Percentiles rank a stretch among this genome's conserved stretches.
Evolutionary conservation across 2,888 invertebrate species (phyloP).

Genomic region (Mythimna vitellina): DNA sequence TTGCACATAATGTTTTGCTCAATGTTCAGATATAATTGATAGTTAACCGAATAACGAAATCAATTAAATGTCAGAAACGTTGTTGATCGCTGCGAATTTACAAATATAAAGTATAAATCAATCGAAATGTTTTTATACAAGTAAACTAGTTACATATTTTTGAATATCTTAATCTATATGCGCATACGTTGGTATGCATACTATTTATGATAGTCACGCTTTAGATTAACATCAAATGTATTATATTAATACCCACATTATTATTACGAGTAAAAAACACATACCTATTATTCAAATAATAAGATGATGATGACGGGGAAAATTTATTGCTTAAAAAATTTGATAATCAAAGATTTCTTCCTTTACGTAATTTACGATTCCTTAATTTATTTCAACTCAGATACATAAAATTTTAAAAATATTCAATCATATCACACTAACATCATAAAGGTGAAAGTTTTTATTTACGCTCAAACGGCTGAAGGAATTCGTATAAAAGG

Average conservation of each 20-base stretch:
- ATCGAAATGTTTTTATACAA: constrained; percentile 49
- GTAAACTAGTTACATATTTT: constrained; percentile 61
- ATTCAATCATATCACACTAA: too few relatives aligned
- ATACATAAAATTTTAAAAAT: too few relatives aligned
- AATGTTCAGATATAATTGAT: constrained; percentile 47
- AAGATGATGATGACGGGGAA: not conserved
- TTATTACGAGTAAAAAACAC: not conserved
- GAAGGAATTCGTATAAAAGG: too few relatives aligned
- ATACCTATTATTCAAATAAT: not conserved
- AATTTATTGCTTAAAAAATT: not conserved
- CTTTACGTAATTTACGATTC: too few relatives aligned
- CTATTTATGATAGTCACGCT: constrained; percentile 18
- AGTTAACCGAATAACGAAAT: constrained; percentile 54
- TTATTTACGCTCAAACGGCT: too few relatives aligned
- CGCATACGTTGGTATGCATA: constrained; percentile 42
- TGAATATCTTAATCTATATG: constrained; percentile 61
- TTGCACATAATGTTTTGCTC: constrained; percentile 41
- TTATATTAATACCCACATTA: not conserved
- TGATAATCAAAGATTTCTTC: not conserved
- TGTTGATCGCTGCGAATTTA: constrained; percentile 45
- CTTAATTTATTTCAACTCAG: too few relatives aligned
- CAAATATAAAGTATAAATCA: constrained; percentile 58
- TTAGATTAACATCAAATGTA: constrained; percentile 3
- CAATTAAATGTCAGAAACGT: constrained; percentile 51
- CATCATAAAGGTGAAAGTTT: too few relatives aligned